phyloP scores from a whole-genome alignment of 2,113 vertebrate genomes.

The Lichenostomus cassidix region DNA sequence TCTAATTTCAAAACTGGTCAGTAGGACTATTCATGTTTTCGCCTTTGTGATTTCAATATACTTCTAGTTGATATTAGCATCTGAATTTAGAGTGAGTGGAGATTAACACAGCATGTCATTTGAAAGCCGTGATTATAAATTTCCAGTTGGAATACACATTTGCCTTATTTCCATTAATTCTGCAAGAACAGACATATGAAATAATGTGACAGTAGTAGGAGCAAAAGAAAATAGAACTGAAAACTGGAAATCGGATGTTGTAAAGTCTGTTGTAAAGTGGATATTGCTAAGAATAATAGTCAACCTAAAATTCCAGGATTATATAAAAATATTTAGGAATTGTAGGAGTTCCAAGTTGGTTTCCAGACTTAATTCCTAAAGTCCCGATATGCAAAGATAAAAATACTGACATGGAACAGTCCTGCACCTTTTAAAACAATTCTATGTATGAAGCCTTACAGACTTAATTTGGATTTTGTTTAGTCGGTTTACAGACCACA shows the following conservation, averaged over 20 bases:
- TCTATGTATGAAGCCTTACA: background rate
- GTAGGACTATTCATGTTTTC: background rate
- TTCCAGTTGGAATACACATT: background rate
- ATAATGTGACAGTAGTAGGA: background rate
- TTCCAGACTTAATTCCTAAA: background rate
- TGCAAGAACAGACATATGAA: background rate
- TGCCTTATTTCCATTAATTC: background rate
- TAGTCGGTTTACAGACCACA: background rate
- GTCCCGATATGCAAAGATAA: background rate
- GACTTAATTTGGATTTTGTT: background rate
- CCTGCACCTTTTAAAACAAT: background rate
- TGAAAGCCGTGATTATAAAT: constrained; percentile 1
- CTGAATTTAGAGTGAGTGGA: background rate
- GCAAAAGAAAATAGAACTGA: background rate
- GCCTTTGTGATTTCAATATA: background rate
- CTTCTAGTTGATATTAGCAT: background rate
- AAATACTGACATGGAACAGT: background rate
- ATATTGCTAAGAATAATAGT: background rate
- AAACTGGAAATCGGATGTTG: background rate
- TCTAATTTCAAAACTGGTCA: background rate
- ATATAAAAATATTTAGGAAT: background rate
- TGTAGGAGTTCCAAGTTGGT: background rate
- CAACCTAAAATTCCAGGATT: background rate
- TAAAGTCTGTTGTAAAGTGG: background rate
- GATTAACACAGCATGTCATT: background rate